phyloP scores from a whole-genome alignment of 1,140 invertebrate species.

The Cotesia chilonis region DNA sequence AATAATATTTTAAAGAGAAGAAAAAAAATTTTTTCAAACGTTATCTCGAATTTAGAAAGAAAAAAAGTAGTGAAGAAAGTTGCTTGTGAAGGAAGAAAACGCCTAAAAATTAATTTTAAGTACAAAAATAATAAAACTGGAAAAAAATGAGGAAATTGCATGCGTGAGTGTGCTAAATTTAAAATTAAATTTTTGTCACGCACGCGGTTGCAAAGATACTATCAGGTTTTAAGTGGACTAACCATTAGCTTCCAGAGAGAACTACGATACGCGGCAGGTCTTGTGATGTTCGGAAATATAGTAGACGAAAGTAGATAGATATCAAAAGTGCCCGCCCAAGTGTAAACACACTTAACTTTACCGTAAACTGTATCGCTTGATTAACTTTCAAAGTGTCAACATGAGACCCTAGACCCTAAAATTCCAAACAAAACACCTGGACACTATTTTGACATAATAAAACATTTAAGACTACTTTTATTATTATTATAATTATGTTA shows the following conservation, averaged over 20 bases:
- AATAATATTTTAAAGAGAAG: too few relatives aligned
- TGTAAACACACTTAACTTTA: conserved; percentile 21
- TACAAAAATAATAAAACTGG: not conserved
- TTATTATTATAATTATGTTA: too few relatives aligned
- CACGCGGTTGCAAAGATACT: not conserved
- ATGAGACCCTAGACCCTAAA: not conserved
- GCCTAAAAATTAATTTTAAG: not conserved
- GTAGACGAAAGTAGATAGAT: conserved; percentile 1
- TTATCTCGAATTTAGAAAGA: not conserved
- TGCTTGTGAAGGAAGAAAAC: too few relatives aligned
- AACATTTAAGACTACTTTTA: too few relatives aligned
- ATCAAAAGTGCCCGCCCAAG: conserved; percentile 23
- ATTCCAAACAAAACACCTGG: not conserved
- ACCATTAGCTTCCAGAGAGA: not conserved
- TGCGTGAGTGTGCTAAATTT: not conserved
- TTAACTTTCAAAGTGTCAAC: conserved; percentile 26
- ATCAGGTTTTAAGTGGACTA: not conserved
- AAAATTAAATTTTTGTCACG: not conserved
- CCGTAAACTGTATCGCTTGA: conserved; percentile 4
- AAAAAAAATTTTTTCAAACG: too few relatives aligned
- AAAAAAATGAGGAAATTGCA: not conserved
- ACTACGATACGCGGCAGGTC: not conserved
- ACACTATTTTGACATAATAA: not conserved
- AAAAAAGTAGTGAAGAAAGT: not conserved
- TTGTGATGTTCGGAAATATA: not conserved